Conservation (phyloP, 2,888 invertebrate species). For the Hirtodrosophila histrioides region DNA sequence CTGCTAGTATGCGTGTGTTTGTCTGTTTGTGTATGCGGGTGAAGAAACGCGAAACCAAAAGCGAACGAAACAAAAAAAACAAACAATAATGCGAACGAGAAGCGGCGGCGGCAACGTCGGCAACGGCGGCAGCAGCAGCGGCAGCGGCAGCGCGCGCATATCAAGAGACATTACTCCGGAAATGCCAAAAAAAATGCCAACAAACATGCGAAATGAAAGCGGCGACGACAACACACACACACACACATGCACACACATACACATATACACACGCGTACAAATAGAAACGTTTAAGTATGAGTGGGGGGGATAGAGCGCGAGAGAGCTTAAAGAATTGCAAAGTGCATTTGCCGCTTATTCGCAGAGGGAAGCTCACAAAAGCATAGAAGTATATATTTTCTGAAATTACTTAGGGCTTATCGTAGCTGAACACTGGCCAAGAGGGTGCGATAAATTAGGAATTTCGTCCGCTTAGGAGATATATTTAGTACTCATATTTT, state of each 20-base stretch:
- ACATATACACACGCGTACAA: slow-evolving; percentile 1
- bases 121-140: slow-evolving; percentile 1
- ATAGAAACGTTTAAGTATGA: slow-evolving; percentile 16
- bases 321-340: slow-evolving; percentile 8
- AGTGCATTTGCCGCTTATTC: slow-evolving; percentile 26
- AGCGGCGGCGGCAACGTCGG: slow-evolving; percentile 9
- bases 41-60: slow-evolving; percentile 57
- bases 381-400: slow-evolving; percentile 2
- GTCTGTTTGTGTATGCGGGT: slow-evolving; percentile 27
- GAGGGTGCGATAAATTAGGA: neutral
- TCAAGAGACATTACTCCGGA: slow-evolving; percentile 78
- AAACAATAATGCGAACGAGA: slow-evolving; percentile 40
- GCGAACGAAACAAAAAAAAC: slow-evolving; percentile 47
- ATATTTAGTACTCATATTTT: too few species aligned
- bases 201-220: slow-evolving; percentile 51
- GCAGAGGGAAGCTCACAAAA: slow-evolving; percentile 2
- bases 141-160: slow-evolving; percentile 34
- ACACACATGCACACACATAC: slow-evolving; percentile 4
- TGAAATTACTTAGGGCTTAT: neutral
- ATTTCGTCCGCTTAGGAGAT: too few species aligned
- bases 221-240: slow-evolving; percentile 18
- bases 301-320: slow-evolving; percentile 16
- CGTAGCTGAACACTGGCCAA: too few species aligned
- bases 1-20: neutral
- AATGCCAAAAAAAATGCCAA: slow-evolving; percentile 75